phyloP scores from a whole-genome alignment of 2,797 vertebrate genomes.

The Xyrichtys novacula region DNA sequence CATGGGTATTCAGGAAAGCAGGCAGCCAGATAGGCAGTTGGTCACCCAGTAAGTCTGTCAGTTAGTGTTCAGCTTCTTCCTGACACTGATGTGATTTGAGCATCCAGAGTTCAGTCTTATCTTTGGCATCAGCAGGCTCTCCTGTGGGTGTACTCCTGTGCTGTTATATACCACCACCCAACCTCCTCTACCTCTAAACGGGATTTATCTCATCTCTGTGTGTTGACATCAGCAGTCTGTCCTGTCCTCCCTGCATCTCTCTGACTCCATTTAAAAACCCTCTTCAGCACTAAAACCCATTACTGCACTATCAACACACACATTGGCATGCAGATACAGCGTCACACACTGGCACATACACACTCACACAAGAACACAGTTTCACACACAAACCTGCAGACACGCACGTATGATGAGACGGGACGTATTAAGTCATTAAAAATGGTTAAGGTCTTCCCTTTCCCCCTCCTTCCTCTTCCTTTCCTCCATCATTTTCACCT shows the following conservation, averaged over 20 bases:
- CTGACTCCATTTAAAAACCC: conserved; percentile 62
- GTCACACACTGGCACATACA: conserved; percentile 4
- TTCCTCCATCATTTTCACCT: conserved; percentile 8
- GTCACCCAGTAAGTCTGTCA: conserved; percentile 54
- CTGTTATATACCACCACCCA: conserved; percentile 24
- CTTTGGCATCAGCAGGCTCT: conserved; percentile 72
- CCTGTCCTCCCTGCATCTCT: conserved; percentile 59
- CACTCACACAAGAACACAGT: too few species aligned
- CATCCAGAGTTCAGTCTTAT: conserved; percentile 67
- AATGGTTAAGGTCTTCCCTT: background rate
- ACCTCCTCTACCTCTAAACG: conserved; percentile 37
- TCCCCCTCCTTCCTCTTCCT: background rate
- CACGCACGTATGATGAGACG: background rate
- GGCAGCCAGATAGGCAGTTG: conserved; percentile 27
- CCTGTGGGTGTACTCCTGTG: conserved; percentile 52
- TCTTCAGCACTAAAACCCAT: conserved; percentile 64
- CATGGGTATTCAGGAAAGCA: conserved; percentile 46
- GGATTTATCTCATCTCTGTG: conserved; percentile 74
- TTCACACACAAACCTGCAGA: background rate
- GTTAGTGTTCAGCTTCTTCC: conserved; percentile 43
- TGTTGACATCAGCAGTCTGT: conserved; percentile 78
- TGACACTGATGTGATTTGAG: conserved; percentile 72
- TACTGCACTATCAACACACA: conserved; percentile 52
- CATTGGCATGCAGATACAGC: conserved; percentile 31
- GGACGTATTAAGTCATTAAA: background rate